Percentiles rank a stretch among this genome's conserved stretches.
Evolutionary conservation across 2,888 invertebrate species (phyloP).

Genomic region (Ormyrus thymus): DNA sequence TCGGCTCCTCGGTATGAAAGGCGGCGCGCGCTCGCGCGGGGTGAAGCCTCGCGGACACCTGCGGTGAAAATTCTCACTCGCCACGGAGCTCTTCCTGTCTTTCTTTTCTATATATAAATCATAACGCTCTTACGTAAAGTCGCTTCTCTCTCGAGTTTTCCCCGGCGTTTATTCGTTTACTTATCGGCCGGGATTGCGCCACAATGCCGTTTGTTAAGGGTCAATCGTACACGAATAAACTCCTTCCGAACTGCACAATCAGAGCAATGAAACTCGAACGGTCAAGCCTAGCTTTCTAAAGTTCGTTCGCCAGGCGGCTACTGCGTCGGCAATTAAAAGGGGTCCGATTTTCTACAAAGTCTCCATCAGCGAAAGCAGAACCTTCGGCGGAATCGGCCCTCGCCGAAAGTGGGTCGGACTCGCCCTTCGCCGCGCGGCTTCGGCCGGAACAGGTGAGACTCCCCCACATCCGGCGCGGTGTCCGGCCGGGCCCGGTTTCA

Average conservation of each 20-base stretch:
- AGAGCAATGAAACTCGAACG: no score
- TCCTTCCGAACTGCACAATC: not conserved
- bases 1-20: not conserved
- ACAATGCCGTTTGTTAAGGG: no score
- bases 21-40: not conserved
- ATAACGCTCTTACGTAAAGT: slow-evolving; percentile 21
- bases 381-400: not conserved
- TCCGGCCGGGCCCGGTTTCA: not conserved
- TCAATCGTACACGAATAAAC: not conserved
- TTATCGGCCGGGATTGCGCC: no score
- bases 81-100: slow-evolving; percentile 14
- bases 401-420: not conserved
- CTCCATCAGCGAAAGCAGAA: no score
- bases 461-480: slow-evolving; percentile 36
- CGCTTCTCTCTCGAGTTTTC: no score
- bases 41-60: slow-evolving; percentile 34
- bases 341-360: no score
- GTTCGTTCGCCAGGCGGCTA: no score
- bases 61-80: slow-evolving; percentile 35
- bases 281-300: no score
- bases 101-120: slow-evolving; percentile 15
- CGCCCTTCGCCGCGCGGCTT: not conserved
- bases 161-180: no score
- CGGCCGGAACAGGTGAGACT: slow-evolving; percentile 22
- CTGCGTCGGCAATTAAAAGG: no score